Evolutionary conservation across 2,113 vertebrate genomes (phyloP).

Genomic region (Sander lucioperca): DNA sequence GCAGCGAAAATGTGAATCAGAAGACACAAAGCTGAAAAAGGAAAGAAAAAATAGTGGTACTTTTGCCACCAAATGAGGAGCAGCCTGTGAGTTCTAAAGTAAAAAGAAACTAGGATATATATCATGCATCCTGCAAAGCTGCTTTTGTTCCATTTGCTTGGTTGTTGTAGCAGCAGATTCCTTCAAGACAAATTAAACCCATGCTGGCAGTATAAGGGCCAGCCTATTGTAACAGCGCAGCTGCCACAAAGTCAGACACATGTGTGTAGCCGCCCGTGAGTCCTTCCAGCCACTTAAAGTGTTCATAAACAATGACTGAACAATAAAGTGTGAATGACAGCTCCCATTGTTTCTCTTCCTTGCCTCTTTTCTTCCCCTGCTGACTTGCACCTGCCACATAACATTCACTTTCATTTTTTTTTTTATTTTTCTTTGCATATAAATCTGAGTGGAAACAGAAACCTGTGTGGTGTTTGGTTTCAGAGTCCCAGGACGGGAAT

Average conservation of each 20-base stretch:
- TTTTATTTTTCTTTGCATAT: slow-evolving; percentile 61
- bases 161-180: slow-evolving; percentile 53
- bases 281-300: slow-evolving; percentile 76
- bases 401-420: slow-evolving; percentile 52
- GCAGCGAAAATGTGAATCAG: neutral
- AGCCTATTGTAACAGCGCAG: slow-evolving; percentile 62
- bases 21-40: neutral
- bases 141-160: slow-evolving; percentile 65
- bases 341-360: slow-evolving; percentile 65
- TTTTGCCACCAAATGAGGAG: slow-evolving; percentile 1
- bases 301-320: slow-evolving; percentile 73
- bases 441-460: slow-evolving; percentile 66
- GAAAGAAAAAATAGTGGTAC: slow-evolving; percentile 20
- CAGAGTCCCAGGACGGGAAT: slow-evolving; percentile 97
- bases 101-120: slow-evolving; percentile 14
- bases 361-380: slow-evolving; percentile 42
- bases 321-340: slow-evolving; percentile 73
- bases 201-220: slow-evolving; percentile 64
- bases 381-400: slow-evolving; percentile 73
- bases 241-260: slow-evolving; percentile 61
- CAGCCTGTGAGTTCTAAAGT: neutral
- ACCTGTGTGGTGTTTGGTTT: slow-evolving; percentile 75
- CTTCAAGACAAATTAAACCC: slow-evolving; percentile 75
- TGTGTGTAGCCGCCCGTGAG: slow-evolving; percentile 61
- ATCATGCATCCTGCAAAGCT: slow-evolving; percentile 31